These are phyloP conservation scores for Ophioninae sp. DNA, from an alignment of 2,888 invertebrate species.

Conservation along the genomic window DNA sequence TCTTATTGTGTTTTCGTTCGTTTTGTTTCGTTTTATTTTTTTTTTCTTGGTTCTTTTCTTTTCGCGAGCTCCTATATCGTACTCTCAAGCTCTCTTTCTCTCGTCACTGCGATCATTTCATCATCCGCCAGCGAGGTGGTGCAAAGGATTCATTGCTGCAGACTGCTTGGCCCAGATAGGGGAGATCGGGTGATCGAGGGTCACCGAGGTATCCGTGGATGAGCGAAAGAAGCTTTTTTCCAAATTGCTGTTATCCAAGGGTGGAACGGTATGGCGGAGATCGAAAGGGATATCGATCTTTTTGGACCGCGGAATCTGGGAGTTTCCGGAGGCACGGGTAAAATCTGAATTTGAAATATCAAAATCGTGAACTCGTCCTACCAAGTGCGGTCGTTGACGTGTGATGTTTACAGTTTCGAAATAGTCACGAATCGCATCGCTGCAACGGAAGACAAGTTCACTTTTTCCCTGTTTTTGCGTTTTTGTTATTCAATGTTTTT, in stretches of 20 bases:
- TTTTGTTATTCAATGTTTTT: too few relatives aligned
- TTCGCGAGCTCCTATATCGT: not conserved
- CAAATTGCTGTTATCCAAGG: not conserved
- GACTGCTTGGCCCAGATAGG: slow-evolving; percentile 40
- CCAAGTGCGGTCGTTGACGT: too few relatives aligned
- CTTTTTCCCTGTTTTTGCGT: too few relatives aligned
- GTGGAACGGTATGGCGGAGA: too few relatives aligned
- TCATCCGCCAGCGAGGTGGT: slow-evolving; percentile 14
- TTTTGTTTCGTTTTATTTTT: slow-evolving; percentile 15
- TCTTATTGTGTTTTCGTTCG: slow-evolving; percentile 25
- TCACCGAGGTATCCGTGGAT: not conserved
- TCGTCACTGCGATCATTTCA: slow-evolving; percentile 15
- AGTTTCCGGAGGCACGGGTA: too few relatives aligned
- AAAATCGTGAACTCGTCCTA: too few relatives aligned
- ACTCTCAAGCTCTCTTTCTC: slow-evolving; percentile 4
- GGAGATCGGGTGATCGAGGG: slow-evolving; percentile 4
- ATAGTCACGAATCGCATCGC: too few relatives aligned
- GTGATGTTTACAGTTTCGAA: too few relatives aligned
- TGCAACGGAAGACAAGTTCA: too few relatives aligned
- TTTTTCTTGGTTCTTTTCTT: not conserved
- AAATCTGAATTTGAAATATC: too few relatives aligned
- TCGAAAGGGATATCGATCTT: too few relatives aligned
- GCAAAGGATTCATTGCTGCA: slow-evolving; percentile 37
- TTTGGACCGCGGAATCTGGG: too few relatives aligned
- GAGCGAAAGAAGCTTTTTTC: not conserved